Evolutionary conservation across 2,797 vertebrate species (phyloP), one percentile per base, ranked within the genome.

Genomic region (Enteromius unitaeniatus): DNA sequence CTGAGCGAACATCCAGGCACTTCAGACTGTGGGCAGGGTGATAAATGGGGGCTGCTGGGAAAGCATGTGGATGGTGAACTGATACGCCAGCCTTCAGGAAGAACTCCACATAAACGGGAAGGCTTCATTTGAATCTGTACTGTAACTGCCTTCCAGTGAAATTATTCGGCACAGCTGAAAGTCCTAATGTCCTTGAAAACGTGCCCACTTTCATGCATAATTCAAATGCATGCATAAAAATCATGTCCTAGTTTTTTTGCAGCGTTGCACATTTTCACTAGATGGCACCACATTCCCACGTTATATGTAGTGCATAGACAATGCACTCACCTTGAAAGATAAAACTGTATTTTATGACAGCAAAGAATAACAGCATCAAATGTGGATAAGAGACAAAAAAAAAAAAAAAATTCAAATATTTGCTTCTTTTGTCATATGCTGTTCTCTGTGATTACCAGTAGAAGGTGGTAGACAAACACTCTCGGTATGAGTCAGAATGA

Each of bases 41-140:
- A 87, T 87, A 80, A 85, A 80, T 72, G 47, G 6, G 9, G 77
- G 45, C 34, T 87, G 75, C 80, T 87, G 84, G 84, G 84, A 87
- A 87, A 75, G 31, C 81, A 49, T 83, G 75, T 78, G 84, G 49
- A 78, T 62, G 34, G 49, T 28, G n/a, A 68, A 75, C 45, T n/a
- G 21, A 62, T 69, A 67, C 10, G 11, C 13, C 69, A 19, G 65
- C 69, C 83, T 87, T 72, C 76, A 78, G 80, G 76, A 82, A 78
- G 69, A 74, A 28, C 8, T 19, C 69, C 26, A 51, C 62, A 23
- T 78, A 55, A 81, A 85, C 69, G 37, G 62, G 26, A 78, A 47
- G 37, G 31, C 55, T 69, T 78, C 53, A 76, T 79, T 55, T 78
- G 19, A 19, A 82, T 73, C 53, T 40, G 21, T 37, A 37, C 51